Base-by-base conservation (phyloP, 1,140 invertebrate species). In the Piezodorus guildinii region DNA sequence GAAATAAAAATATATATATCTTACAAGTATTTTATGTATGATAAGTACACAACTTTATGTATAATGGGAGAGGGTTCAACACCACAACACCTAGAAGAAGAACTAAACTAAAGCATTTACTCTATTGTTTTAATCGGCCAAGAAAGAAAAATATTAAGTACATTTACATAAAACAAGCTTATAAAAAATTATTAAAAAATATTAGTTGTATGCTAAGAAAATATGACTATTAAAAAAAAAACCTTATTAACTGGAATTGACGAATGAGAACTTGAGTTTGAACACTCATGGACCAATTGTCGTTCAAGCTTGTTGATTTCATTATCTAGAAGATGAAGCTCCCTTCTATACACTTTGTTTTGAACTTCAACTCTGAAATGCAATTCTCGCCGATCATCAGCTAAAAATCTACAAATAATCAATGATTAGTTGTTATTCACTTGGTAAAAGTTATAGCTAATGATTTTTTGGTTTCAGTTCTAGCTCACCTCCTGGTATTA, bases 311-410 rank as follows among this genome's bases (percentile, higher is more conserved):
- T 81, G 19, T 78, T 78, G 44, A 93, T 86, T 75, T 94, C 89
- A 59, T 83, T 80, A 71, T 93, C 89, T 54, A 93, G 74, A 63
- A 86, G 84, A 27, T 85, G 81, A 56, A 94, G 81, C 74, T 94
- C 89, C 69, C 85, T 80, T 69, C 86, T 86, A 73, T 92, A 94
- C 3, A 92, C 90, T 68, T 86, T 83, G 73, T 96, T 94, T 74
- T 94, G 91, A 52, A 94, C 88, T 75, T 94, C 90, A 3, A 91
- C 88, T 59, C 91, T 79, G 74, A 90, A 91, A 68, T 87, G 83
- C 21, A 89, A 71, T 71, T 96, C 91, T 68, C 86, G 73, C 45
- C 73, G 71, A 61, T 82, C 79, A 68, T 82, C 79, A 17, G 78
- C 74, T 60, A 79, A 72, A 69, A 83, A 81, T 52, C 80, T 77